Evolutionary conservation across 2,797 vertebrate species (phyloP).

Genomic region (Calcarius lapponicus): DNA sequence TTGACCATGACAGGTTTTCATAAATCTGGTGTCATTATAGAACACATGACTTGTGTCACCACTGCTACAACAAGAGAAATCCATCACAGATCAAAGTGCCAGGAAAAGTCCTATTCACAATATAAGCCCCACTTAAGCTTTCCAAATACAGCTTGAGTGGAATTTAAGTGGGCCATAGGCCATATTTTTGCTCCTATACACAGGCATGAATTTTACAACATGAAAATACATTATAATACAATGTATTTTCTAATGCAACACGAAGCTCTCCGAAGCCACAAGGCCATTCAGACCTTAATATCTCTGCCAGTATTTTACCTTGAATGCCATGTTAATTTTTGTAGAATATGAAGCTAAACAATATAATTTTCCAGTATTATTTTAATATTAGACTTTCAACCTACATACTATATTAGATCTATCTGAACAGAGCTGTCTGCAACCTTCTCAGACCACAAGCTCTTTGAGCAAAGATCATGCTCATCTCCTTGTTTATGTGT

Average conservation of each 20-base stretch:
- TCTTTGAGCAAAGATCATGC: not conserved
- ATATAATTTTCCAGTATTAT: conserved; percentile 11
- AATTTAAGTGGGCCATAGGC: conserved; percentile 54
- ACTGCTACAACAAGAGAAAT: conserved; percentile 62
- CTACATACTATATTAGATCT: not conserved
- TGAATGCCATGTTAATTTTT: conserved; percentile 42
- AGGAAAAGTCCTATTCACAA: conserved; percentile 49
- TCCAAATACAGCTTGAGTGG: conserved; percentile 52
- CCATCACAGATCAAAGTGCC: conserved; percentile 51
- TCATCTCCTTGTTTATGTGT: not conserved
- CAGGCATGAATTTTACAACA: not conserved
- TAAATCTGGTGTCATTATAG: conserved; percentile 58
- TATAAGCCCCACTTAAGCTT: conserved; percentile 37
- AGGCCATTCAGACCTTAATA: conserved; percentile 58
- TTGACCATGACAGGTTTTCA: conserved; percentile 63
- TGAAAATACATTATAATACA: conserved; percentile 33
- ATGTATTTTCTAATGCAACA: conserved; percentile 49
- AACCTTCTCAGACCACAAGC: not conserved
- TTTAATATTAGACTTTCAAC: conserved; percentile 28
- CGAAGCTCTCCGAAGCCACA: conserved; percentile 5
- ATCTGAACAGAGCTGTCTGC: conserved; percentile 1
- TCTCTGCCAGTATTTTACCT: conserved; percentile 59
- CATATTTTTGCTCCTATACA: conserved; percentile 23
- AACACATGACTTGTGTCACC: conserved; percentile 65
- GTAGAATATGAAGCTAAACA: not conserved